Evolutionary conservation across 2,113 vertebrate genomes (phyloP), one percentile per base, ranked within the genome.

Genomic region (Urocynchramus pylzowi): DNA sequence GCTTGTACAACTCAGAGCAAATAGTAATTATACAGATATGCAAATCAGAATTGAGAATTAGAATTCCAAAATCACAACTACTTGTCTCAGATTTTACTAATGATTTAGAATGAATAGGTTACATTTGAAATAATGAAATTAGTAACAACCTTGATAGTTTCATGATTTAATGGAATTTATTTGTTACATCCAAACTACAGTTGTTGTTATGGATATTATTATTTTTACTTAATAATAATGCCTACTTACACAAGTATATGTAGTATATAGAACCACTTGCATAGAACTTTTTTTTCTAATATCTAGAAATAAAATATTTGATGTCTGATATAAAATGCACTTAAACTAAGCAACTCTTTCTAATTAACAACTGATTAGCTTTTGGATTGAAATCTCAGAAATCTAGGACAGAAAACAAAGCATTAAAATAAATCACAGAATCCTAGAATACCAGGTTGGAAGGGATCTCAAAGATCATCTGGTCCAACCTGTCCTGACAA

Each of bases 181-280:
- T 69, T 65, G 56, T 56, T 56, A 24, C 4, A 22, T 41, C 10
- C 15, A 69, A 73, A 76, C 20, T 39, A n/a, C 2, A n/a, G 16
- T 19, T 47, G 4, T 28, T 81, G 5, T 16, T n/a, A 6, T 0
- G 1, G 16, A 16, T 45, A 21, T 20, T 31, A 49, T 17, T n/a
- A 5, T 44, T 53, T 41, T 52, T 28, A 27, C 10, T 24, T 39
- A 24, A 17, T 67, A 35, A 26, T 20, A 59, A 57, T 50, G 13
- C 11, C 27, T 56, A 9, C 7, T n/a, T 71, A 19, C 7, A 37
- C 7, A 60, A 60, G n/a, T 71, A 28, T 14, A 26, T 17, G 7
- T 60, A 35, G 27, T 41, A 39, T 28, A 14, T 45, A 56, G 6
- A 56, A 75, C 17, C 28, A 52, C 7, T 80, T 49, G 6, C 10